phyloP scores from a whole-genome alignment of 2,888 invertebrate species.

The Desoria tigrina region DNA sequence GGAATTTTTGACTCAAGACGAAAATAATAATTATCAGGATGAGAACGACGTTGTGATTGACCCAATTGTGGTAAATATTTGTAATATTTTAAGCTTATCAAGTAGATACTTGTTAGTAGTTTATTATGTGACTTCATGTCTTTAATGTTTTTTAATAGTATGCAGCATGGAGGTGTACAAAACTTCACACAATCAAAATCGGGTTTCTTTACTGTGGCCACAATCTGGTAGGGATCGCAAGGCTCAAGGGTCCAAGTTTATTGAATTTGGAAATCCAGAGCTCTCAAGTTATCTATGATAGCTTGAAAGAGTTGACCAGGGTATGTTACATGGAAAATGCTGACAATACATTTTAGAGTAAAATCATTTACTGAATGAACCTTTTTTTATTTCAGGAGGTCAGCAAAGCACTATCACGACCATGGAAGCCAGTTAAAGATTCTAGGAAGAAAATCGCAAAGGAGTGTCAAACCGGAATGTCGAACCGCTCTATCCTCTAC shows the following conservation, averaged over 20 bases:
- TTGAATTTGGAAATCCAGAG: conserved; percentile 64
- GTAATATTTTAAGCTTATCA: not conserved
- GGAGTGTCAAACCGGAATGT: not conserved
- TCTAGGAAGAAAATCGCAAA: not conserved
- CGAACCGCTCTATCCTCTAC: not conserved
- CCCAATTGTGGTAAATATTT: conserved; percentile 37
- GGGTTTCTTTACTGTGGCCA: conserved; percentile 63
- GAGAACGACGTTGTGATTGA: too few relatives aligned
- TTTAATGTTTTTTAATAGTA: conserved; percentile 27
- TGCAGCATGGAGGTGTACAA: conserved; percentile 51
- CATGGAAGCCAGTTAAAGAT: conserved; percentile 62
- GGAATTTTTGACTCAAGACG: conserved; percentile 48
- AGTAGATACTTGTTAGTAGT: not conserved
- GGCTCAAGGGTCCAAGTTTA: conserved; percentile 63
- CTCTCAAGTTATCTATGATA: conserved; percentile 48
- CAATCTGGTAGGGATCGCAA: conserved; percentile 67
- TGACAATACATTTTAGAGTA: conserved; percentile 1
- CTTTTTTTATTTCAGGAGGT: conserved; percentile 59
- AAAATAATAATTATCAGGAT: conserved; percentile 41
- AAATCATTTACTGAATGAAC: conserved; percentile 3
- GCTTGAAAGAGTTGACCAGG: conserved; percentile 42
- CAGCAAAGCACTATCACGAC: conserved; percentile 61
- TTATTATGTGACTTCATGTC: too few relatives aligned
- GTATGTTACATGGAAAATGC: conserved; percentile 26
- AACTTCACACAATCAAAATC: conserved; percentile 50